Evolutionary conservation across 2,888 invertebrate species (phyloP), one percentile per base, ranked within the genome.

Genomic region (Campopleginae sp.): DNA sequence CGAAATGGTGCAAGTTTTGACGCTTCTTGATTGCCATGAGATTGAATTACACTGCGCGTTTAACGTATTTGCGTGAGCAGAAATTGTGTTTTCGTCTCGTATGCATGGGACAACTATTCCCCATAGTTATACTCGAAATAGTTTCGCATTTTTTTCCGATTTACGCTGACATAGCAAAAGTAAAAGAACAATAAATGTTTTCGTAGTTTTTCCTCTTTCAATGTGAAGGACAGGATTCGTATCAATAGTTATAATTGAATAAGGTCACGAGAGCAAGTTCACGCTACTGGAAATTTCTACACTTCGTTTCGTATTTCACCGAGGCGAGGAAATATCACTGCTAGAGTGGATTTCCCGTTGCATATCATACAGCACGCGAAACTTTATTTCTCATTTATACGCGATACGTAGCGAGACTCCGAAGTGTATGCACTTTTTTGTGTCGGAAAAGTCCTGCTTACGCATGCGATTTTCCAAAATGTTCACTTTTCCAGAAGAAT

Each of bases 201-300:
- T 38, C n/a, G n/a, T n/a, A n/a, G n/a, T 38, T 8, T 38, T 38
- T 38, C 7, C 7, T 6, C 7, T 23, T 23, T 12, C 0, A 58
- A 58, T 58, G 44, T 54, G 5, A 51, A 51, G 42, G 19, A n/a
- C 17, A 5, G 17, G n/a, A 63, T n/a, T n/a, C 33, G 33, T n/a
- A 31, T 31, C 27, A 23, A 66, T n/a, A 66, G 33, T 10, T 65
- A n/a, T n/a, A 31, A 63, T 38, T 38, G 54, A 58, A 12, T 14
- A 4, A 54, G 19, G 8, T n/a, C n/a, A n/a, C 48, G n/a, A n/a
- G 48, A n/a, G 58, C 10, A 58, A 23, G 31, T 6, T 33, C n/a
- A 82, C 23, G 63, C 44, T 54, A 17, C n/a, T 68, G 33, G 54
- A 82, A 77, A 82, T 54, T 82, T 82, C 42, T 4, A n/a, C 8